These are phyloP conservation scores for Drosophila guanche DNA, from an alignment of 1,140 invertebrate species.

Conservation along the genomic window DNA sequence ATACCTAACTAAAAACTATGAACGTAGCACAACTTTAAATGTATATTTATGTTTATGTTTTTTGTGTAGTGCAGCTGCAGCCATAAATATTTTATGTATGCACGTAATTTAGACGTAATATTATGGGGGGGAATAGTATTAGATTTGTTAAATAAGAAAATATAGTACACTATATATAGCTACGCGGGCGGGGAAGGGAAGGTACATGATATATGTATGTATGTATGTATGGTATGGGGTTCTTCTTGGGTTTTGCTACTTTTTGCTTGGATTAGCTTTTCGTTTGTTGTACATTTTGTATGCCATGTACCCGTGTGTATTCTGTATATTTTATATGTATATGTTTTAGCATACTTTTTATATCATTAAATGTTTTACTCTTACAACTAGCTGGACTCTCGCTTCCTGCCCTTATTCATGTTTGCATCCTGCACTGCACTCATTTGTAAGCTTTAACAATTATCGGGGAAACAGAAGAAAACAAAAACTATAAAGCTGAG, in stretches of 20 bases:
- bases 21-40: constrained; percentile 74
- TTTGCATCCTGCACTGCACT: constrained; percentile 36
- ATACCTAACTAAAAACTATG: constrained; percentile 78
- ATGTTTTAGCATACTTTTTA: constrained; percentile 43
- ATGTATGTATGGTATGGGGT: constrained; percentile 6
- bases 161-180: constrained; percentile 29
- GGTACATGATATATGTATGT: constrained; percentile 49
- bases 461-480: constrained; percentile 53
- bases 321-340: constrained; percentile 26
- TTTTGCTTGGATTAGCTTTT: constrained; percentile 60
- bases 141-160: constrained; percentile 55
- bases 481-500: constrained; percentile 57
- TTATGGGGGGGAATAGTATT: constrained; percentile 49
- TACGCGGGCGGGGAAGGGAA: constrained; percentile 18
- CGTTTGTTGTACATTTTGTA: constrained; percentile 53
- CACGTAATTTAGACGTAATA: constrained; percentile 16
- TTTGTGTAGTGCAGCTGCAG: constrained; percentile 76
- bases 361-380: constrained; percentile 41
- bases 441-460: constrained; percentile 68
- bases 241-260: constrained; percentile 1
- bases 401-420: constrained; percentile 32
- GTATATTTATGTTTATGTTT: constrained; percentile 18
- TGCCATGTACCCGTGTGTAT: constrained; percentile 27
- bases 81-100: constrained; percentile 59
- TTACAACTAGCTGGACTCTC: constrained; percentile 43